A percentile compares a stretch with the other conserved stretches of the same genome.
Evolutionary conservation across 1,140 invertebrate genomes (phyloP).

Genomic region (Chionoecetes opilio): DNA sequence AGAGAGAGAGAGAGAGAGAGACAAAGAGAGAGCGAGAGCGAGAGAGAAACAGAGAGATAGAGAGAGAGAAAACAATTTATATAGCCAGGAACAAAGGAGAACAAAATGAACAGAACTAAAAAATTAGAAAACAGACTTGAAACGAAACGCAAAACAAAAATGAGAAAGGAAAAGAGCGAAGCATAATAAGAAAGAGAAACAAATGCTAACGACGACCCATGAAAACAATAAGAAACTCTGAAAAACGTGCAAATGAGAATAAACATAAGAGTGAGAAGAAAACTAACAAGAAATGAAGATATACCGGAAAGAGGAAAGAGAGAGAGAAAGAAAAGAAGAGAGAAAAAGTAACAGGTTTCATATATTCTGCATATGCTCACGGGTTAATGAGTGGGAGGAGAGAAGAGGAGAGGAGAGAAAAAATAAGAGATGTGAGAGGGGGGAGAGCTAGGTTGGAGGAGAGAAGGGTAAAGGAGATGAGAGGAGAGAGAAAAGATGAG

Average conservation of each 20-base stretch:
- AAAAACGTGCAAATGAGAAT: neutral
- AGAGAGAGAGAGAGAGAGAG: neutral
- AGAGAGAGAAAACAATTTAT: neutral
- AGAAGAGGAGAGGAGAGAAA: neutral
- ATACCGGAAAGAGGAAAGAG: neutral
- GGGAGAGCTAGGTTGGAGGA: neutral
- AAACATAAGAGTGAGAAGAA: neutral
- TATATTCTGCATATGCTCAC: no score
- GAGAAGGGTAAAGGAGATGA: neutral
- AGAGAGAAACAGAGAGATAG: neutral
- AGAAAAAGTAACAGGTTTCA: no score
- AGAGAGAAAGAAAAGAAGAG: neutral
- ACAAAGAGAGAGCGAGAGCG: neutral
- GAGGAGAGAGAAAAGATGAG: neutral
- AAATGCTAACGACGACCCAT: neutral
- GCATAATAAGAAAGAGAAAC: neutral
- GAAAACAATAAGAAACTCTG: neutral
- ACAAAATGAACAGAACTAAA: neutral
- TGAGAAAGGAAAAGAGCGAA: neutral
- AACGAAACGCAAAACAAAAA: neutral
- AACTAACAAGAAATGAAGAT: neutral
- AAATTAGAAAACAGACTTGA: no score
- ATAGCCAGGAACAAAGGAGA: neutral
- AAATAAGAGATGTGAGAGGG: no score
- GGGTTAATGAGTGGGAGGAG: neutral